Base-by-base conservation (phyloP, 2,113 vertebrate species). In the Eulemur macaco region DNA sequence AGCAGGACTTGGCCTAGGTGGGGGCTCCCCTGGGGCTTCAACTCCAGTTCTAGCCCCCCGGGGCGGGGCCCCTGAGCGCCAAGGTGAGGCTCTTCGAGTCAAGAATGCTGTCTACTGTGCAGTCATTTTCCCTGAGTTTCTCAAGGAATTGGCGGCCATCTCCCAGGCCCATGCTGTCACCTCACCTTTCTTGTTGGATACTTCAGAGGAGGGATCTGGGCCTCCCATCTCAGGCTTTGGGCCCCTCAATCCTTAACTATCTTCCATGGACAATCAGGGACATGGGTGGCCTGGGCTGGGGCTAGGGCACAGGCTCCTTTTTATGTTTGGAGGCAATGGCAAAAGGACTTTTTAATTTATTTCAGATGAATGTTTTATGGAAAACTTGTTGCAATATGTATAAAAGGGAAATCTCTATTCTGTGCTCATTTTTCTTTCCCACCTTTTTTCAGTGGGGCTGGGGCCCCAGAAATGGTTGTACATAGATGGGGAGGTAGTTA, bases 21-120 rank as follows among this genome's bases (percentile, higher is more conserved):
- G 98, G 96, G 27, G 98, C 98, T 98, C 97, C 81, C 97, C 97
- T 54, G 96, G 97, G 94, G 89, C 97, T 71, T 97, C 97, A 66
- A 97, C 98, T 47, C 97, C 97, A 31, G 84, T 96, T 85, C 87
- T 97, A 0, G 90, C 99, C 8, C 96, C 99, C 42, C 99, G 99
- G 97, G 98, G 98, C 4, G 98, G 99, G 15, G 97, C 98, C 1
- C 93, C 98, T 0, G 99, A 99, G 98, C 99, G 99, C 91, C 99
- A 99, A 96, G 99, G 99, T 0, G 99, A 99, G 97, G 99, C 99
- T 0, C 99, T 99, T 90, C 98, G 99, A 0, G 99, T 99, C 89
- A 99, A 99, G 98, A 99, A 99, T 60, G 99, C 99, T 3, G 99
- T 99, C 63, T 99, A 99, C 99, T 99, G 99, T 54, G 99, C 99